A percentile compares a stretch with the other conserved stretches of the same genome.
Evolutionary conservation across 2,888 invertebrate genomes (phyloP).

Genomic region (Trachelus stipa): DNA sequence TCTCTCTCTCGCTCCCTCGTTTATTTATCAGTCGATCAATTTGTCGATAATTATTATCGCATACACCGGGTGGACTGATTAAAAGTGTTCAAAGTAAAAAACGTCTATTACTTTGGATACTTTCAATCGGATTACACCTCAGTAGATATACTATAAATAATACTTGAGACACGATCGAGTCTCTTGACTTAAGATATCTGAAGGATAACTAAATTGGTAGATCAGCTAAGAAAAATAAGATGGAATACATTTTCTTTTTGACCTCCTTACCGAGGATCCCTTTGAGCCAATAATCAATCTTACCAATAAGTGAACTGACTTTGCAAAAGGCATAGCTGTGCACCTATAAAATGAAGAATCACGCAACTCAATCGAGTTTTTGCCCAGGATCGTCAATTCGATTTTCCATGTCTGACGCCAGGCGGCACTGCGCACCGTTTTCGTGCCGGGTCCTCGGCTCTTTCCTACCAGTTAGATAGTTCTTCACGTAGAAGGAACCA

Average conservation of each 20-base stretch:
- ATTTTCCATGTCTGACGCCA: background rate
- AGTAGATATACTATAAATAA: background rate
- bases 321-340: background rate
- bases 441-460: background rate
- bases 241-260: background rate
- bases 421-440: background rate
- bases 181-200: background rate
- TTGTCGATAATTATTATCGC: background rate
- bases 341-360: background rate
- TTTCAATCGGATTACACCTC: background rate
- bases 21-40: background rate
- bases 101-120: background rate
- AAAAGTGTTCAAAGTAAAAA: background rate
- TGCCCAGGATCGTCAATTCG: background rate
- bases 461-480: slow-evolving; percentile 68
- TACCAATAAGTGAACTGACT: background rate
- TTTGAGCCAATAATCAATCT: background rate
- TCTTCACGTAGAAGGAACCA: slow-evolving; percentile 79
- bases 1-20: background rate
- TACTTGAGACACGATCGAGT: background rate
- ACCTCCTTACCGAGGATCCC: background rate
- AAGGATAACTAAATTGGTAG: background rate
- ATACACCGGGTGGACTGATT: background rate
- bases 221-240: background rate
- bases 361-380: background rate